These are phyloP conservation scores for Linyphia triangularis DNA, from an alignment of 2,888 invertebrate genomes.

Conservation along the genomic window DNA sequence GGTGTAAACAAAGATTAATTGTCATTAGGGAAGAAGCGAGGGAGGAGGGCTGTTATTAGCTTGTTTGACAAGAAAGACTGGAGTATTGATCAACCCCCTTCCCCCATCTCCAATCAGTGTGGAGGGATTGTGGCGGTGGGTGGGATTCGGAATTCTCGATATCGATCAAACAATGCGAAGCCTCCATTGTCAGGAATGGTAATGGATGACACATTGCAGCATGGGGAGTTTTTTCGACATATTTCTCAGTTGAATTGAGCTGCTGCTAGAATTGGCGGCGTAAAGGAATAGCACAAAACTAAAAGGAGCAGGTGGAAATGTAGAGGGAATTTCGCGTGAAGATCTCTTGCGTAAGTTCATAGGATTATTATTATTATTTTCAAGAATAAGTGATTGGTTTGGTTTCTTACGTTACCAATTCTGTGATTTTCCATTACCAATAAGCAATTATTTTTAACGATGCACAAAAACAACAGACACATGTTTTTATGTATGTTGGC, in stretches of 20 bases:
- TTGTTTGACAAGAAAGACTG: slow-evolving; percentile 69
- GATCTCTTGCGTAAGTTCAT: too few species aligned
- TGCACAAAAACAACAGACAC: too few species aligned
- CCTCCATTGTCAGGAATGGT: neutral
- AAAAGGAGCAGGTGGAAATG: neutral
- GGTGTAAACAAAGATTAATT: slow-evolving; percentile 71
- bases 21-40: slow-evolving; percentile 53
- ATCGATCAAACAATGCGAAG: neutral
- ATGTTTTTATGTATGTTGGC: too few species aligned
- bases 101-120: neutral
- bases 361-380: too few species aligned
- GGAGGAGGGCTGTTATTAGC: slow-evolving; percentile 63
- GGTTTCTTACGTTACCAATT: too few species aligned
- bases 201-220: neutral
- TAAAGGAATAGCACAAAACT: too few species aligned
- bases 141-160: neutral
- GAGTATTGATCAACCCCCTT: slow-evolving; percentile 49
- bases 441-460: too few species aligned
- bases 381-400: too few species aligned
- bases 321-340: neutral
- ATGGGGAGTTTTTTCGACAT: neutral
- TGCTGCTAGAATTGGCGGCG: too few species aligned
- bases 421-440: too few species aligned
- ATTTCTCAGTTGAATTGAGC: neutral
- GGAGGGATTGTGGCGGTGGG: neutral